Base-by-base conservation (phyloP, 1,140 invertebrate species). In the Mylabris phalerata region DNA sequence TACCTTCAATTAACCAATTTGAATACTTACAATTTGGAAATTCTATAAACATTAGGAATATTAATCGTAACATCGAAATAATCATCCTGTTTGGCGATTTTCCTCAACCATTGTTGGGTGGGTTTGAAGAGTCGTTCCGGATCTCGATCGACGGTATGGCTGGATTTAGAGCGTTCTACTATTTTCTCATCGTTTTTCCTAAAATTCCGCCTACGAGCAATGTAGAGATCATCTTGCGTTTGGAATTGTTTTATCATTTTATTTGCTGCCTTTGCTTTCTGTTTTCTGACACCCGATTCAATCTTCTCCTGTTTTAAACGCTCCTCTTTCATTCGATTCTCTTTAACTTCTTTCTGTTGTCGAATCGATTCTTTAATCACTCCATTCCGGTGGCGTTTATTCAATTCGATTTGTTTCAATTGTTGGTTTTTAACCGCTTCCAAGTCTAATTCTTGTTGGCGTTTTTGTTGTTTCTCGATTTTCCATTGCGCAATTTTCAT, bases 191-290 rank as follows among this genome's bases (percentile, higher is more conserved):
- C 7, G 13, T 32, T 59, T 61, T 61, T 50, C 58, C 48, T 32
- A 57, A 57, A 7, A 58, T 48, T 60, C 64, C 38, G 6, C 47
- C 4, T n/a, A 48, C 59, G 67, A 41, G 57, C 45, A 24, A 73
- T 64, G 50, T 64, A 65, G 3, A 66, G 10, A 44, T 66, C 60
- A 50, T 73, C 71, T 62, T 71, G 65, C 11, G 48, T 55, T 62
- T 67, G 68, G 26, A 67, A 73, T 55, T 67, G 58, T 59, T 68
- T 67, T 26, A 73, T 71, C 32, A 71, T 44, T 64, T 58, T 64
- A 50, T 71, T 71, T 9, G 71, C 71, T 58, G 61, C 50, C 9
- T 52, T 44, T 19, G 65, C 60, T 59, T 66, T 70, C 19, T 2
- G 19, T 19, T 19, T 19, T 2, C 19, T 19, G 19, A 55, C 9